Percentiles rank a stretch among this genome's conserved stretches.
Conservation (phyloP, 2,888 invertebrate species). For the Pyrrhosoma nymphula region DNA sequence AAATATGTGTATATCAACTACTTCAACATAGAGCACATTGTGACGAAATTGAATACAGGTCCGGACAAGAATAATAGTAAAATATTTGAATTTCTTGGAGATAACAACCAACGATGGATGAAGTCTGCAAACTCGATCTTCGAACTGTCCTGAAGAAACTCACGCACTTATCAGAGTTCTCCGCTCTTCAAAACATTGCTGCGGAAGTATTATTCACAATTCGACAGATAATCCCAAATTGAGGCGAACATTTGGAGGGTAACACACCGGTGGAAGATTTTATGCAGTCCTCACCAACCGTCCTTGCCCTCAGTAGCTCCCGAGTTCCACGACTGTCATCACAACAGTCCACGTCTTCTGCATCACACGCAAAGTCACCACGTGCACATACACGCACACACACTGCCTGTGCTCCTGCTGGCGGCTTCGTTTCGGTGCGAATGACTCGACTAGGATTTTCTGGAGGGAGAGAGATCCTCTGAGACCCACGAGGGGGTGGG, state of each 20-base stretch:
- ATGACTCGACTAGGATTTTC: neutral
- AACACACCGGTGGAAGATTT: neutral
- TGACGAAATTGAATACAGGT: too few species aligned
- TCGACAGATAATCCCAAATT: neutral
- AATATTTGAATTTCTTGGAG: too few species aligned
- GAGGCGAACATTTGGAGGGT: neutral
- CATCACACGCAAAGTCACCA: neutral
- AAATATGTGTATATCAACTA: too few species aligned
- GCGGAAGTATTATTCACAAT: neutral
- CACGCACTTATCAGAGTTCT: neutral
- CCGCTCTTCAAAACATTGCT: neutral
- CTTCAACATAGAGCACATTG: too few species aligned
- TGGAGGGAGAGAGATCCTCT: neutral
- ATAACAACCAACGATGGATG: too few species aligned
- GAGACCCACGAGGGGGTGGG: neutral
- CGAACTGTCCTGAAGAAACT: neutral
- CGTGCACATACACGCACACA: neutral
- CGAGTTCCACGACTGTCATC: neutral
- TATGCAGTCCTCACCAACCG: neutral
- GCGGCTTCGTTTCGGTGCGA: conserved; percentile 21
- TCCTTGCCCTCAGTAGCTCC: too few species aligned
- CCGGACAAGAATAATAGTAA: too few species aligned
- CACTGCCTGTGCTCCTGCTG: neutral
- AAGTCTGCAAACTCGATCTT: neutral
- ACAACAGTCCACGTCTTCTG: neutral